phyloP scores from a whole-genome alignment of 2,888 invertebrate genomes.

The Ypsolopha sequella region DNA sequence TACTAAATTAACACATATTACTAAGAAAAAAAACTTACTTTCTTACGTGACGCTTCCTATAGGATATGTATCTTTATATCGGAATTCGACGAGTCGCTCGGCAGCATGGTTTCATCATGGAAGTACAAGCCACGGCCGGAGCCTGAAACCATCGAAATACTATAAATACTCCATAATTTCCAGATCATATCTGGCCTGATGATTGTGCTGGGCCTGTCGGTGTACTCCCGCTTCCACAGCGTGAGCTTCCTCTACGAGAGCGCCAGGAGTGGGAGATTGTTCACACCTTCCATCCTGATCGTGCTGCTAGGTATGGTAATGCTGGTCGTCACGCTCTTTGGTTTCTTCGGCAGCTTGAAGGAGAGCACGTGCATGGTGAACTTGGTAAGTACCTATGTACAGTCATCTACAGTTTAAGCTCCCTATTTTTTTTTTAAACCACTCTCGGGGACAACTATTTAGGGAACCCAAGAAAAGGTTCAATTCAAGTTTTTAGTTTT shows the following conservation, averaged over 20 bases:
- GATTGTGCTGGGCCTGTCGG: constrained; percentile 54
- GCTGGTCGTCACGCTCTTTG: constrained; percentile 83
- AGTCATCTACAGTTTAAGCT: not conserved
- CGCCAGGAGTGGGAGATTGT: constrained; percentile 54
- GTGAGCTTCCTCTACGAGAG: constrained; percentile 46
- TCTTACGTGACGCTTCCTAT: no score
- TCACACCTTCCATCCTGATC: constrained; percentile 81
- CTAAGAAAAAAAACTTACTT: no score
- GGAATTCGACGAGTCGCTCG: no score
- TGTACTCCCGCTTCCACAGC: constrained; percentile 51
- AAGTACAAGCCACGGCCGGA: no score
- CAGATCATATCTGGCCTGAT: constrained; percentile 49
- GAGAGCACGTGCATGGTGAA: constrained; percentile 81
- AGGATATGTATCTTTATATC: no score
- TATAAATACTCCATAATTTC: constrained; percentile 10
- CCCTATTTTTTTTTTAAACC: no score
- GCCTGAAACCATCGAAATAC: no score
- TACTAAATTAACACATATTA: no score
- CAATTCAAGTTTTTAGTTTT: no score
- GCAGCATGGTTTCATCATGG: no score
- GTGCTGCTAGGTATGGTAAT: constrained; percentile 81
- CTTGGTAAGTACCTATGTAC: constrained; percentile 54
- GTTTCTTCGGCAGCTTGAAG: constrained; percentile 85
- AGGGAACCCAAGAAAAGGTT: no score
- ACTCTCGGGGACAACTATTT: no score